Base-by-base conservation (phyloP, 2,888 invertebrate genomes). In the Mimachlamys varia region DNA sequence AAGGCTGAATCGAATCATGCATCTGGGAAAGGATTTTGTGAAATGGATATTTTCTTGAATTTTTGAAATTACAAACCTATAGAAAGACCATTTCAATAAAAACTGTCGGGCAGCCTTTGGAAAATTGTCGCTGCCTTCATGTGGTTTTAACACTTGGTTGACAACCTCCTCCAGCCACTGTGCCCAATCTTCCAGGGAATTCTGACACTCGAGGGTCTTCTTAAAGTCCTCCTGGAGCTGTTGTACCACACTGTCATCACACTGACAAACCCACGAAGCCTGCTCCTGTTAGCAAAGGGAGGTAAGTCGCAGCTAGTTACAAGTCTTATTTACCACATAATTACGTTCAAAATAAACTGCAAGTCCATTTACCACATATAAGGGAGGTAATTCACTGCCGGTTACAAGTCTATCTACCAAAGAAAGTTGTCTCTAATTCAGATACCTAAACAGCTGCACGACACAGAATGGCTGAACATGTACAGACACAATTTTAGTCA, bases 211-310 rank as follows among this genome's bases (percentile, higher is more conserved):
- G 88, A 97, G 94, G 7, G 96, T 96, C 91, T 95, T 95, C 95
- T 97, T 97, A 96, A 99, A 99, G 96, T 99, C 99, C 55, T 98
- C 98, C 96, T 99, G 99, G 90, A 99, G 97, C 90, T 98, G 98
- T 96, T 98, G 98, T 44, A 98, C 98, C 89, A 99, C 98, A 33
- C 98, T 97, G 93, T 98, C 98, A 95, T 98, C 98, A 97, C 99
- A 99, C 95, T 99, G 98, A 96, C 99, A 99, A 15, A 99, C 99
- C 99, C 99, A 99, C 0, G 99, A 98, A 0, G 99, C 99, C 97
- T 99, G 98, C 92, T 97, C 97, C 96, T 97, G 92, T 27, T 93
- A 91, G 88, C 38, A 88, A 38, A 89, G 33, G 53, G 88, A 44
- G 44, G 44, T 44, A 44, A 76, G 53, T 53, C 53, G 15, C 53